These are phyloP conservation scores for Drosophila affinis DNA, from an alignment of 2,888 invertebrate species.

Conservation along the genomic window DNA sequence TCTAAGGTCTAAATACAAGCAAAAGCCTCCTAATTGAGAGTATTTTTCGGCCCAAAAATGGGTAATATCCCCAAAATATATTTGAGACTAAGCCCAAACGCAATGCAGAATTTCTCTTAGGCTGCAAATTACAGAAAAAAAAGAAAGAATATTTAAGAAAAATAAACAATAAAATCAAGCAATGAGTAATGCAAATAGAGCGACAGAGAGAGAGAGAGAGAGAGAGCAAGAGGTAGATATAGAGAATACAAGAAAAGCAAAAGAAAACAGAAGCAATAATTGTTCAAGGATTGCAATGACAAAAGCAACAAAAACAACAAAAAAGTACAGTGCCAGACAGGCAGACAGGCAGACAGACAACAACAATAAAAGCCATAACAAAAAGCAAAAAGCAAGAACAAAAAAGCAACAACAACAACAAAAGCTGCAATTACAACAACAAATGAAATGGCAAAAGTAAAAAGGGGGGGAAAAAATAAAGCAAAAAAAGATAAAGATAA, in stretches of 20 bases:
- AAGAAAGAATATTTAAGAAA: conserved; percentile 7
- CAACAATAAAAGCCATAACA: conserved; percentile 46
- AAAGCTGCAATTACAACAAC: conserved; percentile 43
- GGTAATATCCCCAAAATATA: too few relatives aligned
- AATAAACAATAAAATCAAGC: conserved; percentile 16
- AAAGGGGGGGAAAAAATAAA: conserved; percentile 74
- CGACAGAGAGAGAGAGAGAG: conserved; percentile 13
- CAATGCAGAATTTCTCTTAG: background rate
- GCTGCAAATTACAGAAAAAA: conserved; percentile 4
- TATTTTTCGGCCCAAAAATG: too few relatives aligned
- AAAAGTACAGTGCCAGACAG: conserved; percentile 23
- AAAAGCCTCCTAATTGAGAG: too few relatives aligned
- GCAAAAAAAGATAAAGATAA: conserved; percentile 63
- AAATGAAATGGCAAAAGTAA: conserved; percentile 72
- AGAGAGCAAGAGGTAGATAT: conserved; percentile 14
- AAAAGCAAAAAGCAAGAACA: conserved; percentile 34
- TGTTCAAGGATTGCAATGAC: conserved; percentile 75
- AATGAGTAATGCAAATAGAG: conserved; percentile 33
- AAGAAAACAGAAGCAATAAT: conserved; percentile 25
- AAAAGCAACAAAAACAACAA: conserved; percentile 45
- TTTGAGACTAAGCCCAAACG: too few relatives aligned
- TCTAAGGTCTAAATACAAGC: too few relatives aligned
- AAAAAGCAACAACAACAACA: conserved; percentile 39
- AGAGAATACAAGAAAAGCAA: background rate
- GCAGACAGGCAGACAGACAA: conserved; percentile 31